Percentiles rank a stretch among this genome's conserved stretches.
Conservation (phyloP, 1,140 invertebrate species). For the Acyrthosiphon pisum region DNA sequence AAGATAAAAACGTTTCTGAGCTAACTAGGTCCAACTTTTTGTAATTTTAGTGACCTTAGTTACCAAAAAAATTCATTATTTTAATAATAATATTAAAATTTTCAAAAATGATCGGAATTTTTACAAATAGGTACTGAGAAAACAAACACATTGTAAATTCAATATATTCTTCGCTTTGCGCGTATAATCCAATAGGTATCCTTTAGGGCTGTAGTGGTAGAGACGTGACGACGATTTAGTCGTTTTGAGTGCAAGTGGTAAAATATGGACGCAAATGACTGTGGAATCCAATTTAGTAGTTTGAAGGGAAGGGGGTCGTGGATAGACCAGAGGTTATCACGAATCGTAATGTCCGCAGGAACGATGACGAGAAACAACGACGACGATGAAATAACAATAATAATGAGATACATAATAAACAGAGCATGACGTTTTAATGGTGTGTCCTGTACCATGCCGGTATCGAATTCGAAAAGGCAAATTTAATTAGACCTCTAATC, state of each 20-base stretch:
- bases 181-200: too few species aligned
- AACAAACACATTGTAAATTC: background rate
- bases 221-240: too few species aligned
- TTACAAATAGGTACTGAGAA: too few species aligned
- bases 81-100: too few species aligned
- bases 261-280: background rate
- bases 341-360: background rate
- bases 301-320: too few species aligned
- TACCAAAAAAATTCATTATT: too few species aligned
- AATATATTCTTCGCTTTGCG: background rate
- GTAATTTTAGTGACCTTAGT: too few species aligned
- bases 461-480: constrained; percentile 42
- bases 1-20: too few species aligned
- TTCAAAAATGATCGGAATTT: too few species aligned
- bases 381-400: constrained; percentile 38
- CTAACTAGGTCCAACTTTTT: too few species aligned
- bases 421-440: constrained; percentile 47
- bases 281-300: too few species aligned
- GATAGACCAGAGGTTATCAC: background rate
- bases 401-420: constrained; percentile 35
- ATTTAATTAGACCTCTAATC: constrained; percentile 45
- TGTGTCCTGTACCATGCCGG: background rate
- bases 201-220: background rate
- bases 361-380: background rate
- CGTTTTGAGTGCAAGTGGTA: background rate